Base-by-base conservation (phyloP, 2,888 invertebrate genomes). In the Xestia c-nigrum region DNA sequence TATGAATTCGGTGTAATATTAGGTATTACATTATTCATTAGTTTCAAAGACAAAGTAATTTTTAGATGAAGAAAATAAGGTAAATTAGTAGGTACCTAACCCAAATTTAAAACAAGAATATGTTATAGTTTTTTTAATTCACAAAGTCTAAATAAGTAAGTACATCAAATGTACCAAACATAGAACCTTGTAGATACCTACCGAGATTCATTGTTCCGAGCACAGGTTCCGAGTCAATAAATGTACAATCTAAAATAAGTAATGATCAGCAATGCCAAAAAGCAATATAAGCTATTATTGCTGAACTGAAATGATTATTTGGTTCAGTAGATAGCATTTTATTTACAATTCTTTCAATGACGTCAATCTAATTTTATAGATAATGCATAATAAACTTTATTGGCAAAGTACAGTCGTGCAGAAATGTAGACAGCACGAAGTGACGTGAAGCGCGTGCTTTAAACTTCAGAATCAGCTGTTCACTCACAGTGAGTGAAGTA, bases 391-490 rank as follows among this genome's bases (percentile, higher is more conserved):
- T 31, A 21, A 3, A 38, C 43, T 24, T 70, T 61, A 40, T 47
- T 74, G 16, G 46, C 66, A 65, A 57, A 50, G 80, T 82, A 72
- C 63, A 85, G 31, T 57, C 71, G 69, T 69, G 68, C 68, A 72
- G 57, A 78, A 82, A 78, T 74, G 61, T 63, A 64, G 50, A n/a
- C 38, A 65, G 40, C n/a, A 57, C 24, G 19, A 66, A 59, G 2
- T 78, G 66, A 63, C 63, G 63, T 57, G 69, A 46, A 68, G 50
- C 70, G 24, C 19, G 24, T 40, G 55, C 61, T 31, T 0, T 1
- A 5, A 40, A 82, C 75, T 76, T 84, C 80, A 85, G 52, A 80
- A 81, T 88, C 87, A 87, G 87, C 88, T 87, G 87, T 87, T 87
- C 83, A 72, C 70, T 87, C 79, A 65, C 65, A 71, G 12, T 74